Evolutionary conservation across 2,888 invertebrate genomes (phyloP), one percentile per base, ranked within the genome.

Genomic region (Scaptodrosophila latifasciaeformis): DNA sequence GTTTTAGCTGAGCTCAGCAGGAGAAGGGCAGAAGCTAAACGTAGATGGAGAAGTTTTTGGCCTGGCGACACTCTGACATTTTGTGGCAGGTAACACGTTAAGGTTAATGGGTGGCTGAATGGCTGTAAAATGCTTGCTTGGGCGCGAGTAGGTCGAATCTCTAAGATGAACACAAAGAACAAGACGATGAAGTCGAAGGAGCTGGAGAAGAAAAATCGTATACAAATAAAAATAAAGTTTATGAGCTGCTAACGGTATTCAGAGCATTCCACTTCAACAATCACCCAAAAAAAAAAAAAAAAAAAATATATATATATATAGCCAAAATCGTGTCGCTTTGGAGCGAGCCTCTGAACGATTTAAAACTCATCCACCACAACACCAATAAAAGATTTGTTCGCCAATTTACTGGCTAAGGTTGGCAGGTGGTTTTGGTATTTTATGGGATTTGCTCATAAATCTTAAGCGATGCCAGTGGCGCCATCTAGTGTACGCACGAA

Each of bases 81-180:
- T 15, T 7, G 3, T 15, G 5, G n/a, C 40, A 40, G 40, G 63
- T 72, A 72, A 65, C 68, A 61, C 76, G 65, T 67, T 62, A 68
- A 62, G 71, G 76, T 72, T 72, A 72, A 72, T 77, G 70, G 77
- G 74, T 66, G 61, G 52, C 70, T 66, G 70, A 69, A 63, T 69
- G 59, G 17, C 30, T 27, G 21, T 43, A 51, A 50, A 50, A 52
- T 57, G 46, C 45, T 42, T 21, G 18, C 49, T 37, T 46, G 58
- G 57, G 52, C 47, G 37, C 51, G 40, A 39, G 49, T n/a, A 2
- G 52, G 44, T 19, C 30, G 24, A 43, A 17, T 15, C 2, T 3
- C 17, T 37, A 12, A n/a, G n/a, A n/a, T n/a, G n/a, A n/a, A n/a
- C n/a, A n/a, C n/a, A n/a, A n/a, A n/a, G n/a, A n/a, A n/a, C n/a